A percentile compares a stretch with the other conserved stretches of the same genome.
These are phyloP conservation scores for Penaeus vannamei DNA, from an alignment of 1,140 invertebrate species.

Conservation along the genomic window DNA sequence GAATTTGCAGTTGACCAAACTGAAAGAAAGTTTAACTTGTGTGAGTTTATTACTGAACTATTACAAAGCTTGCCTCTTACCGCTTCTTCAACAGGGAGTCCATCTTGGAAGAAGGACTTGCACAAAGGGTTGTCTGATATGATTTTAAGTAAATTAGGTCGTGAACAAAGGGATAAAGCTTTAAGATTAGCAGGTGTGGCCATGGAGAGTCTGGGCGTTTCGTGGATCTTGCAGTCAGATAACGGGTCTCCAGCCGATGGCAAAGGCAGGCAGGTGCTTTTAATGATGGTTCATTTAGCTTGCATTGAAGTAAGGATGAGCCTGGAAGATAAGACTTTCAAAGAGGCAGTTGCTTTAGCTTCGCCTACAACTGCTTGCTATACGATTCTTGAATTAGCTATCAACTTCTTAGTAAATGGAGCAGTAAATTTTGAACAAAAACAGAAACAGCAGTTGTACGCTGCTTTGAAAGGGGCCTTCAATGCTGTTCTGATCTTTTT, in stretches of 20 bases:
- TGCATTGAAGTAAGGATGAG: constrained; percentile 94
- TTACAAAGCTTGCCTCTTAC: constrained; percentile 77
- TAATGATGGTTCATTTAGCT: constrained; percentile 87
- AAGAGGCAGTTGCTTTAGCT: constrained; percentile 80
- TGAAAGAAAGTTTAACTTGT: constrained; percentile 89
- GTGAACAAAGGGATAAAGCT: constrained; percentile 89
- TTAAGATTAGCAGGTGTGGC: constrained; percentile 85
- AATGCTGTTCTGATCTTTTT: constrained; percentile 84
- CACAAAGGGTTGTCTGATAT: constrained; percentile 76
- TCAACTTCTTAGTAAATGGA: constrained; percentile 84
- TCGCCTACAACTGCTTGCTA: constrained; percentile 86
- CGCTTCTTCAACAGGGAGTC: constrained; percentile 23
- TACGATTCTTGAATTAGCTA: constrained; percentile 84
- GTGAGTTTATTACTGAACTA: constrained; percentile 81
- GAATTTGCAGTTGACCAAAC: constrained; percentile 90
- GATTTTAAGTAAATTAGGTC: constrained; percentile 87
- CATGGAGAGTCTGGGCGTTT: constrained; percentile 83
- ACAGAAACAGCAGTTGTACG: constrained; percentile 90
- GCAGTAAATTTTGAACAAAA: constrained; percentile 88
- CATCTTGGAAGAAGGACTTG: constrained; percentile 73
- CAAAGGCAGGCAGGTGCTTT: constrained; percentile 82
- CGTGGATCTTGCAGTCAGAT: constrained; percentile 68
- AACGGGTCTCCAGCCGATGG: constrained; percentile 73
- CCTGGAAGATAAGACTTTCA: constrained; percentile 85
- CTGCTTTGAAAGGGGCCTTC: constrained; percentile 87